A percentile compares a stretch with the other conserved stretches of the same genome.
These are phyloP conservation scores for Sylvilagus floridanus DNA, from an alignment of 2,797 vertebrate genomes.

Conservation along the genomic window DNA sequence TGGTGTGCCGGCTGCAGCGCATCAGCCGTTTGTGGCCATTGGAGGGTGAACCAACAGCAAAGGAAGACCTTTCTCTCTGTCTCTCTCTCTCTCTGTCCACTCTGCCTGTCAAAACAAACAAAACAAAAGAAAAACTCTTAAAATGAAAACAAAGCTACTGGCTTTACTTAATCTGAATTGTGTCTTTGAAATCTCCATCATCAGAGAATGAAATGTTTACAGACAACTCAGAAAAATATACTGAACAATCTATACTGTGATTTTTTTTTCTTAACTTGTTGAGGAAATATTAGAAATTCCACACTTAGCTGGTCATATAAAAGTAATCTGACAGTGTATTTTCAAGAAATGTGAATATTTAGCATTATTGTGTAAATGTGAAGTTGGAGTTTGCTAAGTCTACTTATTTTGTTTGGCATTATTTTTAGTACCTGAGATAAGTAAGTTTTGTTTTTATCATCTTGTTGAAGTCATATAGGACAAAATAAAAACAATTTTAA, in stretches of 20 bases:
- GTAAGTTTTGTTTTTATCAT: background rate
- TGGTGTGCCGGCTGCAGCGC: too few species aligned
- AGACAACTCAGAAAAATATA: background rate
- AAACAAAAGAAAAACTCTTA: background rate
- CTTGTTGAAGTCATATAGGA: background rate
- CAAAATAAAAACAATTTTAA: slow-evolving; percentile 26
- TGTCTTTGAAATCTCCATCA: background rate
- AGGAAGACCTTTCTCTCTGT: too few species aligned
- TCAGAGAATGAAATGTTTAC: background rate
- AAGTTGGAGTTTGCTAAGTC: background rate
- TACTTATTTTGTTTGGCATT: background rate
- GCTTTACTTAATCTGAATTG: background rate
- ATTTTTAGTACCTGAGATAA: background rate
- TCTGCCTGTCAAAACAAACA: background rate
- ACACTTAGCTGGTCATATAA: background rate
- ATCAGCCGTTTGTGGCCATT: too few species aligned
- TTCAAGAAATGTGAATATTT: background rate
- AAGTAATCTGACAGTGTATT: background rate
- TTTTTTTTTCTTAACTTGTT: background rate
- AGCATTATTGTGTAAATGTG: background rate
- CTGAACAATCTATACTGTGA: background rate
- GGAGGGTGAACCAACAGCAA: too few species aligned
- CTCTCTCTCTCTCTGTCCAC: too few species aligned
- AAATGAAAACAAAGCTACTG: background rate
- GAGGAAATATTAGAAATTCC: background rate